These are phyloP conservation scores for Seira musarum DNA, from an alignment of 2,888 invertebrate genomes.

Conservation along the genomic window DNA sequence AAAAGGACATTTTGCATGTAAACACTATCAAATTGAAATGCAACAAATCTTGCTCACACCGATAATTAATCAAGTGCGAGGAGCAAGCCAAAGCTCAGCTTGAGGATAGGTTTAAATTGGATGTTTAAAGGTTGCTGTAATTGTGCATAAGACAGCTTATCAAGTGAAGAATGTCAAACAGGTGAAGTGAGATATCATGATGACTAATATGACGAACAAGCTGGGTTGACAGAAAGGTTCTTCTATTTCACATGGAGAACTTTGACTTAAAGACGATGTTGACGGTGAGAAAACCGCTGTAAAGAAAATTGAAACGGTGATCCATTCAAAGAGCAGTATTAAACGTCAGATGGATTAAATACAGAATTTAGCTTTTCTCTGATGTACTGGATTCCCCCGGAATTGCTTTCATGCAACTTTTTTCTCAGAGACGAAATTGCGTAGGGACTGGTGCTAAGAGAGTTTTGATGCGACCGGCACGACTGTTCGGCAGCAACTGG, in stretches of 20 bases:
- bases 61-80: conserved; percentile 52
- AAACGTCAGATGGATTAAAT: background rate
- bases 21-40: conserved; percentile 39
- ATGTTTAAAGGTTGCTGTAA: conserved; percentile 44
- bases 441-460: conserved; percentile 42
- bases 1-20: conserved; percentile 37
- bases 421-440: conserved; percentile 32
- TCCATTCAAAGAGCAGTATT: background rate
- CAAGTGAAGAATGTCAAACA: conserved; percentile 61
- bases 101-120: background rate
- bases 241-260: conserved; percentile 18
- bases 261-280: background rate
- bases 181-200: conserved; percentile 60
- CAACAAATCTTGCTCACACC: conserved; percentile 31
- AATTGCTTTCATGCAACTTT: conserved; percentile 48
- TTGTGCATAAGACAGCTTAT: conserved; percentile 60
- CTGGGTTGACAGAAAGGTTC: conserved; percentile 32
- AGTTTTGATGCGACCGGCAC: conserved; percentile 64
- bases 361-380: conserved; percentile 7
- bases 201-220: conserved; percentile 52
- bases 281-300: conserved; percentile 7
- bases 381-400: background rate
- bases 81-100: background rate
- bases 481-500: conserved; percentile 66
- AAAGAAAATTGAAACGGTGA: conserved; percentile 14